Base-by-base conservation (phyloP, 2,797 vertebrate genomes). In the Fistularia commersonii region DNA sequence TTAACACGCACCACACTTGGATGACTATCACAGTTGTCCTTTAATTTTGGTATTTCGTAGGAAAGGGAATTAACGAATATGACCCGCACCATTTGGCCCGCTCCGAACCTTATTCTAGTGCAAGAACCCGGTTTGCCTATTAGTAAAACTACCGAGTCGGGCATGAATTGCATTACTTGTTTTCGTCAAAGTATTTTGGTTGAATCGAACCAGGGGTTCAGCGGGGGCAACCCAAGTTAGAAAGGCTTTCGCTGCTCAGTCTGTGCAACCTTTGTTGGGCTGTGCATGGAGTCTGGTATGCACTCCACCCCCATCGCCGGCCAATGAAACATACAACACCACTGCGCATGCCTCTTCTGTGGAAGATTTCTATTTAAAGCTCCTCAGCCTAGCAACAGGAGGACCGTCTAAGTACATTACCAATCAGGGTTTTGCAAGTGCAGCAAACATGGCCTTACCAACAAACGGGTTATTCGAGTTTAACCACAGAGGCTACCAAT, bases 351-450 rank as follows among this genome's bases (percentile, higher is more conserved):
- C 77, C 54, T 8, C 0, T 55, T 15, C 49, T 40, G 56, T 14
- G 83, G 83, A 79, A 88, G 79, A 79, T 77, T 84, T 85, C 82
- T 76, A 61, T 75, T 74, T 85, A 85, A 83, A 88, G 77, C 81
- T 62, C 65, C 41, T 38, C 32, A 60, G 72, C 85, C 68, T 80
- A 81, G 84, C 84, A 88, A 88, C 86, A 85, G 50, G 54, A 61
- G 12, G 2, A 32, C 15, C 50, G 23, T 41, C 57, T 11, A 47
- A 57, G 15, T 31, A 33, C n/a, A 52, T 41, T 37, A 44, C 33
- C 53, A 58, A 61, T 32, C 13, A 36, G 41, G 42, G 23, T 10
- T 0, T 4, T 32, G 7, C 31, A 32, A 53, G 14, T 42, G 48
- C 54, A 45, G 14, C 14, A n/a, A 66, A 38, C 43, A 51, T 36